phyloP scores from a whole-genome alignment of 1,140 invertebrate genomes.

The Teleopsis dalmanni region DNA sequence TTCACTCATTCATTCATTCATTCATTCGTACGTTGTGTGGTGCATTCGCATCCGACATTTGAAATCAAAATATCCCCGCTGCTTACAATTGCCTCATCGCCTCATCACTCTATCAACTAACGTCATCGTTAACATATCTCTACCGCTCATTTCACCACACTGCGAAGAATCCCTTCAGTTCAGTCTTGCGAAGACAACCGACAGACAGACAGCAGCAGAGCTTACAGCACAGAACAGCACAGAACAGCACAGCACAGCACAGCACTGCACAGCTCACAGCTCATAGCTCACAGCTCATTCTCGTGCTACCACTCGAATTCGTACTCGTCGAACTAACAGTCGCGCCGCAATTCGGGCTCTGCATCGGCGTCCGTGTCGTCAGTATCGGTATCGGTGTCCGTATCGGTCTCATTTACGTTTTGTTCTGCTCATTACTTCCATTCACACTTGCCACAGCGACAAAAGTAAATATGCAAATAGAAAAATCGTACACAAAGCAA shows the following conservation, averaged over 20 bases:
- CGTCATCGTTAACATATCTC: background rate
- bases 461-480: too few species aligned
- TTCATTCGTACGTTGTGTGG: background rate
- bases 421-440: too few species aligned
- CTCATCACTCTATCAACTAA: too few species aligned
- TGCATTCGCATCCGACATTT: slow-evolving; percentile 6
- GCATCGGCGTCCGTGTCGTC: too few species aligned
- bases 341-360: background rate
- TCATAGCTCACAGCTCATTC: background rate
- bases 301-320: too few species aligned
- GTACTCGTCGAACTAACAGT: background rate
- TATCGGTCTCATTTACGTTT: too few species aligned
- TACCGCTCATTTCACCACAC: background rate
- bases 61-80: slow-evolving; percentile 26
- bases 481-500: too few species aligned
- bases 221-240: background rate
- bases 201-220: slow-evolving; percentile 31
- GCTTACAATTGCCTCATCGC: too few species aligned
- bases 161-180: slow-evolving; percentile 23
- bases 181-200: slow-evolving; percentile 42
- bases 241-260: background rate
- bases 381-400: too few species aligned
- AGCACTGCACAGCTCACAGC: background rate
- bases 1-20: too few species aligned
- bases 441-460: too few species aligned